Evolutionary conservation across 2,888 invertebrate genomes (phyloP), one percentile per base, ranked within the genome.

Genomic region (Ophonus ardosiacus): DNA sequence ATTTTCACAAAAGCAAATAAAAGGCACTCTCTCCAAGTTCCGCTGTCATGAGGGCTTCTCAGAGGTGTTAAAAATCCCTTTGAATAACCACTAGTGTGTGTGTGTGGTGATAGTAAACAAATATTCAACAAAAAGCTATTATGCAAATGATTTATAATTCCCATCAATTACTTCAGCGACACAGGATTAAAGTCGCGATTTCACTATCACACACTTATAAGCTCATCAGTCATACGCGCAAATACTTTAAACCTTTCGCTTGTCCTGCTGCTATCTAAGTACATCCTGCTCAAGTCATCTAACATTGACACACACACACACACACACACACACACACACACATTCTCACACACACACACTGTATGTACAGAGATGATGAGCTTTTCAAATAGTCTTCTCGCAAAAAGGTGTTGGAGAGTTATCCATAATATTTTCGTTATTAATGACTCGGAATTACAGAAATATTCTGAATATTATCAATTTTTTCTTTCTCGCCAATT

Each of bases 171-270:
- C 71, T 74, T 74, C 71, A 74, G 71, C 43, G 43, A 43, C 18
- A 51, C 78, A n/a, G 78, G 78, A 78, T 78, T 78, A 57, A 78
- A 78, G 31, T 57, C 78, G 57, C 78, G 31, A 56, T 57, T 78
- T 31, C 61, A 61, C 80, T 61, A 61, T 80, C 80, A 61, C 57
- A 80, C 80, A 80, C 61, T 80, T 80, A 80, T 80, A 80, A 80
- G 31, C 59, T 61, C 80, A 80, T 80, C 80, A 80, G 38, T 80
- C 80, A 80, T 80, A 80, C 40, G 40, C 71, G 71, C 71, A 74
- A 74, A 51, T 59, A 80, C 80, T 59, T 80, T 61, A 61, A 40
- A 80, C 80, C 40, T 17, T 40, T 40, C 78, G 78, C 78, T 43
- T 74, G 71, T 74, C 71, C 43, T 74, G 43, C 18, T 68, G 43